Base-by-base conservation (phyloP, 2,797 vertebrate genomes). In the Poecilia velifera region DNA sequence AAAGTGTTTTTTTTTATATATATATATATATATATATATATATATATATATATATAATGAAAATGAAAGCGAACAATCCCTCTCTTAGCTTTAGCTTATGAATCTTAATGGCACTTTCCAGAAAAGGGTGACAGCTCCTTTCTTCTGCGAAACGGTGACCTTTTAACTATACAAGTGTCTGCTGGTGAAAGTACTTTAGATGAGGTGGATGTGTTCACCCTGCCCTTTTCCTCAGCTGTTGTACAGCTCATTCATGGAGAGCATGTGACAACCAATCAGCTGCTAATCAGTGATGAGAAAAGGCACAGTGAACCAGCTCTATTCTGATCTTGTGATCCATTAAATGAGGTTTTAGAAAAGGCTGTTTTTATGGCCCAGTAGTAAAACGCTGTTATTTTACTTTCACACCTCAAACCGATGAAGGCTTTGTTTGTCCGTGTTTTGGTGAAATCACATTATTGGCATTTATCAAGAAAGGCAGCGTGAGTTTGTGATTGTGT, bases 181-280 rank as follows among this genome's bases (percentile, higher is more conserved):
- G 71, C 45, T 45, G 51, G 47, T 73, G 59, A 72, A 74, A 57
- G 43, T 71, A 76, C 81, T 89, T 79, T 90, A 43, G 72, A 79
- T 25, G 68, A 88, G 71, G 41, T 83, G 68, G 73, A 45, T 83
- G 71, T 64, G 73, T 85, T 73, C 76, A 75, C 73, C 66, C n/a
- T 90, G 84, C 74, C 85, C 84, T 87, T 90, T 88, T 86, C 64
- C 59, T 76, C 73, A 73, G 55, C 74, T 85, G 53, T 78, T 80
- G 74, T 76, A 80, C 79, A 70, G 39, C 73, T 89, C 78, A 86
- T 88, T 87, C 80, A 74, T 73, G 46, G 78, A 87, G 41, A 57
- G 75, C 72, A 76, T 55, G 74, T 78, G 81, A 84, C 78, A 87
- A 53, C 78, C 82, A 77, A 74, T 84, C 47, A 78, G 66, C 86